phyloP scores from a whole-genome alignment of 1,140 invertebrate genomes.

The Drosophila sechellia region DNA sequence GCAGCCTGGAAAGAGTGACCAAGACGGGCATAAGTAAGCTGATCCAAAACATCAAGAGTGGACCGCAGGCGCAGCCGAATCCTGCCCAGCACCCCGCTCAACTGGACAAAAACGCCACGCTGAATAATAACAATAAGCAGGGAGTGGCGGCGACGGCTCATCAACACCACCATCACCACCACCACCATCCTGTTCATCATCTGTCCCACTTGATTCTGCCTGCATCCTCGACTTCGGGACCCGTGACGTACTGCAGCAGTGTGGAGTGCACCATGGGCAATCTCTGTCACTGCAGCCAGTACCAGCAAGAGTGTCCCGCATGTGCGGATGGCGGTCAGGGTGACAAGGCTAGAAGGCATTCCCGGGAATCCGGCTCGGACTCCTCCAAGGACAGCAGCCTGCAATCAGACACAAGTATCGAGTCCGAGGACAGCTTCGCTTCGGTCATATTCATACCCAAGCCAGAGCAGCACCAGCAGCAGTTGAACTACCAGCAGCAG shows the following conservation, averaged over 20 bases:
- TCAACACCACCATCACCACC: constrained; percentile 65
- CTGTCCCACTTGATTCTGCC: constrained; percentile 23
- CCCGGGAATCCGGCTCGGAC: constrained; percentile 94
- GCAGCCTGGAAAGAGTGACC: constrained; percentile 92
- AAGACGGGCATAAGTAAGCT: constrained; percentile 91
- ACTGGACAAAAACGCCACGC: constrained; percentile 16
- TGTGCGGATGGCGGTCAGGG: constrained; percentile 57
- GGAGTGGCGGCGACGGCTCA: constrained; percentile 6
- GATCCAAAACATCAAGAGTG: constrained; percentile 90
- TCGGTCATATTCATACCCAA: constrained; percentile 95
- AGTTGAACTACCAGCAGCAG: constrained; percentile 75
- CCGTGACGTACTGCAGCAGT: constrained; percentile 75
- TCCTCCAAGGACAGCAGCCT: constrained; percentile 96
- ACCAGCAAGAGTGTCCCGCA: constrained; percentile 72
- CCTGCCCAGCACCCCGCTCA: constrained; percentile 3
- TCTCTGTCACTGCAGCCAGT: constrained; percentile 75
- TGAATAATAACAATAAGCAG: constrained; percentile 56
- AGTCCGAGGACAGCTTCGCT: constrained; percentile 96
- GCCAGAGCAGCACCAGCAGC: constrained; percentile 85
- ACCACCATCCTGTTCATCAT: constrained; percentile 51
- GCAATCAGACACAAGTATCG: constrained; percentile 96
- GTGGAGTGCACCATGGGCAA: constrained; percentile 63
- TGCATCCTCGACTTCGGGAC: constrained; percentile 34
- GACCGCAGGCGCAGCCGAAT: constrained; percentile 46
- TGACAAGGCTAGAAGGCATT: constrained; percentile 85